These are phyloP conservation scores for Hemiprocne comata DNA, from an alignment of 2,113 vertebrate genomes.

Conservation along the genomic window DNA sequence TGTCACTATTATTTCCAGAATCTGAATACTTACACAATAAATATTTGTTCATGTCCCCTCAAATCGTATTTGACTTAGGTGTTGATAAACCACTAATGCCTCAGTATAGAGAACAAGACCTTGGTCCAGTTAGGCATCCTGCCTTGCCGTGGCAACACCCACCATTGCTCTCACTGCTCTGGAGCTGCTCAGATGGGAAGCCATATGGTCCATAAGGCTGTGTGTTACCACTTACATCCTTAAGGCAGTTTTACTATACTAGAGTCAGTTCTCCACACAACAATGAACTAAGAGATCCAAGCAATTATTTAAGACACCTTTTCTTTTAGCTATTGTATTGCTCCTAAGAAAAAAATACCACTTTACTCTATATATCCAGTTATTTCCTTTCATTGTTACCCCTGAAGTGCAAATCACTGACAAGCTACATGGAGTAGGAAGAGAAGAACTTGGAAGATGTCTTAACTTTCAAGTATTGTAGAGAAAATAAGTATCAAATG, in stretches of 20 bases:
- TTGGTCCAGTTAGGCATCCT: accelerated
- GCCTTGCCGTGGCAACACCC: accelerated
- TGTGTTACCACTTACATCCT: accelerated
- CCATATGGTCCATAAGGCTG: accelerated
- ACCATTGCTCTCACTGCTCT: background rate
- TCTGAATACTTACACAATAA: background rate
- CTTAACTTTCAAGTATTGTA: background rate
- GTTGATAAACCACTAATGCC: background rate
- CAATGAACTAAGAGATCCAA: background rate
- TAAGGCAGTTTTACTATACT: background rate
- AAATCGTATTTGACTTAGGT: background rate
- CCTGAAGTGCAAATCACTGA: background rate
- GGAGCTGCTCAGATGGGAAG: background rate
- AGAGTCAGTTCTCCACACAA: background rate
- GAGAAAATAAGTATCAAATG: background rate
- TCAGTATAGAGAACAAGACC: background rate
- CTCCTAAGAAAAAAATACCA: too few relatives aligned
- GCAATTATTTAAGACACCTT: background rate
- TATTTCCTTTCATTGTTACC: background rate
- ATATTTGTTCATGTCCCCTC: background rate
- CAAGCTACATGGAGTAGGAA: background rate
- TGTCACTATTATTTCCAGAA: background rate
- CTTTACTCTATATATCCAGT: background rate
- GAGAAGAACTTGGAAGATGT: background rate
- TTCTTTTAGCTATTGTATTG: background rate